Evolutionary conservation across 2,888 invertebrate genomes (phyloP), one percentile per base, ranked within the genome.

Genomic region (Torymus tubicola): DNA sequence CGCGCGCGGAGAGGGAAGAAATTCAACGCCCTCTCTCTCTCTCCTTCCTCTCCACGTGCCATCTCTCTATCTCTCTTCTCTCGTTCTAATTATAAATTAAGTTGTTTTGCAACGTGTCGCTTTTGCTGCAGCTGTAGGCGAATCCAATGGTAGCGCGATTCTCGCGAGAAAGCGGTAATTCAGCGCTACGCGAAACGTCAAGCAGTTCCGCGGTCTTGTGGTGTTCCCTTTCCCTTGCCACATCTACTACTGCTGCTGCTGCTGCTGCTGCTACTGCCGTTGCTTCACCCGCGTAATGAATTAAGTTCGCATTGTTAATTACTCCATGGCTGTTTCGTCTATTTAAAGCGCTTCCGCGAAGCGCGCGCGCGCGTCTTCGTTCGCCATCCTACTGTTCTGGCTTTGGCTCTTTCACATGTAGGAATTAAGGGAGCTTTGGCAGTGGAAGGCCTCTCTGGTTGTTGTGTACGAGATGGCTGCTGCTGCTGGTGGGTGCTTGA

Each of bases 271-370:
- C 42, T 42, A 42, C 8, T 42, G 42, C 42, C 42, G 42, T 42
- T 53, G 13, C 53, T 53, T 67, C 74, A 84, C 86, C 86, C 69
- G 61, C 53, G 42, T 87, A 87, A 88, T 87, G 87, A 89, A 89
- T 89, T 86, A 88, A 88, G 86, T 88, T 86, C 83, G 85, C 85
- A 86, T 86, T 86, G 87, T 87, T 88, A 88, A 87, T 87, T 87
- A 85, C 86, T 85, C 83, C 78, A 65, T 80, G 42, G 11, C 52
- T 77, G 50, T 65, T 68, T 63, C 69, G 79, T 83, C 82, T 81
- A 75, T 83, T 84, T 83, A 81, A 83, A 84, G 82, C 81, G 80
- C 82, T 83, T 83, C 63, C 57, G 31, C 4, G n/a, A n/a, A n/a
- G n/a, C n/a, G n/a, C 60, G 10, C 16, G n/a, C 21, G 55, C 53